These are phyloP conservation scores for Portevinia maculata DNA, from an alignment of 2,888 invertebrate species.

Conservation along the genomic window DNA sequence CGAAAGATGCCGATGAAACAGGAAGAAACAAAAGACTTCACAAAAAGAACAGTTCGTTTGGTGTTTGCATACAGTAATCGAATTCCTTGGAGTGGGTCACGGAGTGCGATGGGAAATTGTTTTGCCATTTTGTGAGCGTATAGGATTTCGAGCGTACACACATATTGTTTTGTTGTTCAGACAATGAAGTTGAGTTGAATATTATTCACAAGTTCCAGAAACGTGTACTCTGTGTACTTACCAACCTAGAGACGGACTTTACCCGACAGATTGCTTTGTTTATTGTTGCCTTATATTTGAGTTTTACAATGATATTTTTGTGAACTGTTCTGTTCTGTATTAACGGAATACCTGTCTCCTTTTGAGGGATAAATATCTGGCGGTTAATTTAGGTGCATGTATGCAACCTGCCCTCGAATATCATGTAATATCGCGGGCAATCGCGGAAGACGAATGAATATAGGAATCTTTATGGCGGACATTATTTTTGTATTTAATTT, in stretches of 20 bases:
- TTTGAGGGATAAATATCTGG: neutral
- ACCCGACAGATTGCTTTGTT: constrained; percentile 18
- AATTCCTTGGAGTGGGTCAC: constrained; percentile 23
- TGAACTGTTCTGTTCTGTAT: neutral
- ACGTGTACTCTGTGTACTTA: neutral
- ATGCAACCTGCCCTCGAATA: constrained; percentile 24
- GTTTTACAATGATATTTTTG: constrained; percentile 24
- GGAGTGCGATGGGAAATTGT: constrained; percentile 29
- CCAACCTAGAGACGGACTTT: constrained; percentile 6
- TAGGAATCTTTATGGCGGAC: too few relatives aligned
- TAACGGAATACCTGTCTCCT: neutral
- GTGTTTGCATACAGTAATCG: constrained; percentile 26
- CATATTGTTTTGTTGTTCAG: neutral
- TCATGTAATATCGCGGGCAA: constrained; percentile 27
- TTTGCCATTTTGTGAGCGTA: constrained; percentile 27
- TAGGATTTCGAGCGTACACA: neutral
- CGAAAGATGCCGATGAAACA: neutral
- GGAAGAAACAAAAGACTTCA: constrained; percentile 14
- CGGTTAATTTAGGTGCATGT: constrained; percentile 5
- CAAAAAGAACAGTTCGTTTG: constrained; percentile 27
- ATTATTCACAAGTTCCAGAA: constrained; percentile 34
- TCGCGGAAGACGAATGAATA: constrained; percentile 25
- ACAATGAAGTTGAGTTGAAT: constrained; percentile 1
- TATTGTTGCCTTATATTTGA: constrained; percentile 16
- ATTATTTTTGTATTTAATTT: too few relatives aligned